Percentiles rank a stretch among this genome's conserved stretches.
Conservation (phyloP, 2,113 vertebrate genomes). For the Neopipo cinnamomea region DNA sequence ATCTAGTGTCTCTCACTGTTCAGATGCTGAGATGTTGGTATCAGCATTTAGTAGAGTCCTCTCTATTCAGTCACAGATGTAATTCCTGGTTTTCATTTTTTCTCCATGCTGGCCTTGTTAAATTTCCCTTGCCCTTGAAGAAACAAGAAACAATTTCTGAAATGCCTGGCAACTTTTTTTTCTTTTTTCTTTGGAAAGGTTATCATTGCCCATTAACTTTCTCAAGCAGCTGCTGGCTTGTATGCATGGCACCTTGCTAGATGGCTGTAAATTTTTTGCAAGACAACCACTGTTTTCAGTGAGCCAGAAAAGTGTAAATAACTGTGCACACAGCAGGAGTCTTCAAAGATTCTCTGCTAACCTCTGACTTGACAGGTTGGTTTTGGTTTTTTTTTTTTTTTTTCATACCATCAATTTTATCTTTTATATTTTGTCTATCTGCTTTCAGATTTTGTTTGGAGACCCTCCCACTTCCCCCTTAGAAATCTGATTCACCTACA, state of each 20-base stretch:
- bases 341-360: background rate
- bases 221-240: background rate
- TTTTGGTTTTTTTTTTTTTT: background rate
- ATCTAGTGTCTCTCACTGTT: background rate
- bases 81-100: background rate
- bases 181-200: background rate
- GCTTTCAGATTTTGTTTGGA: conserved; percentile 52
- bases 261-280: background rate
- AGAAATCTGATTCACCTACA: conserved; percentile 53
- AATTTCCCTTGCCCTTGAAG: background rate
- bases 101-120: background rate
- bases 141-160: background rate
- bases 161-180: background rate
- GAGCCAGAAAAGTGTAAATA: conserved; percentile 11
- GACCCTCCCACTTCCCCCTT: background rate
- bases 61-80: background rate
- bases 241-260: background rate
- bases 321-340: background rate
- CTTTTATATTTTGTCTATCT: conserved; percentile 37
- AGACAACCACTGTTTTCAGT: background rate
- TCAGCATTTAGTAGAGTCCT: background rate
- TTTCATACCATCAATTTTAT: conserved; percentile 16
- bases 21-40: background rate
- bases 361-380: conserved; percentile 1
- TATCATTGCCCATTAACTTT: background rate